These are phyloP conservation scores for Aythya baeri DNA, from an alignment of 2,113 vertebrate species.

Conservation along the genomic window DNA sequence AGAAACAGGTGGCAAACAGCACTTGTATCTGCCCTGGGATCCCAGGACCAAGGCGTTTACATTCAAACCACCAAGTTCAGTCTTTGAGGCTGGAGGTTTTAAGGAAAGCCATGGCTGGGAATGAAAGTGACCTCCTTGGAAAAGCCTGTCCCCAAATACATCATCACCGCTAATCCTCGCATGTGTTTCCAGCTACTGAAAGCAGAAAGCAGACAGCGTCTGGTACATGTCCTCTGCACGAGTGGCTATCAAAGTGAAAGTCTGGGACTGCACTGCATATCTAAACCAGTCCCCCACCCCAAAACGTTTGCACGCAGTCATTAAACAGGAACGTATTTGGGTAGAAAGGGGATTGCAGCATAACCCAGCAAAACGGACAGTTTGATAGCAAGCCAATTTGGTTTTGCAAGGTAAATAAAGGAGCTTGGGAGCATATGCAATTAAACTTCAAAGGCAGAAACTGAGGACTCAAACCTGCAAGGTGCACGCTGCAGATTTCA, in stretches of 20 bases:
- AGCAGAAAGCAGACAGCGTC: neutral
- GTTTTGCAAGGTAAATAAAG: neutral
- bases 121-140: neutral
- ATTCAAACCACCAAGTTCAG: neutral
- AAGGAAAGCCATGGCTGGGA: neutral
- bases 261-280: accelerated
- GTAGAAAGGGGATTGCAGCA: neutral
- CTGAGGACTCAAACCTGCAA: neutral
- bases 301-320: neutral
- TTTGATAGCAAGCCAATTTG: neutral
- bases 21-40: neutral
- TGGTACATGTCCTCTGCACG: accelerated
- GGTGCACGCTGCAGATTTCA: neutral
- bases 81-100: neutral
- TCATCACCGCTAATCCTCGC: neutral
- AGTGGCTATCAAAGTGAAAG: neutral
- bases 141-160: neutral
- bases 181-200: accelerated
- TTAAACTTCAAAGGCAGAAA: neutral
- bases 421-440: neutral
- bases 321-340: neutral
- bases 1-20: neutral
- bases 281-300: neutral
- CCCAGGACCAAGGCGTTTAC: neutral
- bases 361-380: neutral